Base-by-base conservation (phyloP, 2,797 vertebrate genomes). In the Vireo griseus region DNA sequence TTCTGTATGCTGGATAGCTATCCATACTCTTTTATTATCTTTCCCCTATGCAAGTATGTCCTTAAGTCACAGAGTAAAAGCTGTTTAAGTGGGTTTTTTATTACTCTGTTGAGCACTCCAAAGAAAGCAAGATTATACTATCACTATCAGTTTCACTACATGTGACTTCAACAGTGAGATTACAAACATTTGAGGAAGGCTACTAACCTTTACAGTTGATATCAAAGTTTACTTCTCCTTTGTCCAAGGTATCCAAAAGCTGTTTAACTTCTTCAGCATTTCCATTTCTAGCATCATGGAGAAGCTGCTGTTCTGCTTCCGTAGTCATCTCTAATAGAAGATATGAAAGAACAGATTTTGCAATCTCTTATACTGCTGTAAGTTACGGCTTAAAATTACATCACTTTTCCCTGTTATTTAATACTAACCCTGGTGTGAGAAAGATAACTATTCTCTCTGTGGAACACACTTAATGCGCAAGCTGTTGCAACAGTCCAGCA, bases 201-300 rank as follows among this genome's bases (percentile, higher is more conserved):
- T 82, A 97, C 95, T 96, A 98, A 99, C 99, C 99, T 99, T 99
- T 99, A 97, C 99, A 99, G 94, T 99, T 99, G 83, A 99, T 98
- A 96, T 99, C 98, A 90, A 99, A 98, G 39, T 86, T 96, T 15
- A 94, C 93, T 79, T 98, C 97, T 35, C 98, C 98, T 94, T 84
- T 98, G 58, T 97, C 97, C 95, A 97, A 97, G 57, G 97, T 97
- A 94, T 98, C 96, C 85, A 99, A 96, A 13, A 99, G 98, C 58
- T 72, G 97, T 83, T 98, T 98, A 84, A 99, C 98, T 62, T 98
- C 99, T 5, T 97, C 94, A 72, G 98, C 73, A 55, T 99, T 98
- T 96, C 99, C 99, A 74, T 99, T 99, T 91, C 99, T 98, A 92
- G 99, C 98, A 88, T 98, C 97, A 39, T 93, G 98, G 65, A 99